Conservation (phyloP, 2,888 invertebrate genomes). For the Himalopsyche japonica region DNA sequence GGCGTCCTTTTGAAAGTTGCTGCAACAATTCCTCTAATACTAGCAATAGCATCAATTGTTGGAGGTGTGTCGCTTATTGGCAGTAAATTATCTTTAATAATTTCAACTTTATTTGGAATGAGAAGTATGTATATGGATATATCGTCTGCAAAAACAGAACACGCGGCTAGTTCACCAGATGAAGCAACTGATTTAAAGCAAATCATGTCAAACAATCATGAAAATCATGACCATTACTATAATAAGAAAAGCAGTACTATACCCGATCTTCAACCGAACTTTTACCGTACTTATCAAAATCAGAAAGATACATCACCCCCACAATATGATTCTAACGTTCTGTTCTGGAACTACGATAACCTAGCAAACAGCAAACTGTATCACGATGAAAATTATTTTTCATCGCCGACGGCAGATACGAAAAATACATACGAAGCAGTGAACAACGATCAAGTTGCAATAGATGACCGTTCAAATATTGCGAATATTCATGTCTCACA, state of each 20-base stretch:
- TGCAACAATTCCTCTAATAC: slow-evolving; percentile 45
- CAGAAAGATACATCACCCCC: not conserved
- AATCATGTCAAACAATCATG: not conserved
- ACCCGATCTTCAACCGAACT: not conserved
- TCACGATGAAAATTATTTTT: slow-evolving; percentile 24
- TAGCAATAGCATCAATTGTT: slow-evolving; percentile 45
- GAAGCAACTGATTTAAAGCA: slow-evolving; percentile 21
- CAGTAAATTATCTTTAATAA: slow-evolving; percentile 45
- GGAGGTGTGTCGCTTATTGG: slow-evolving; percentile 45
- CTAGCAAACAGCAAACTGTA: slow-evolving; percentile 9
- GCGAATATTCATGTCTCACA: slow-evolving; percentile 14
- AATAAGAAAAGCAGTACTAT: not conserved
- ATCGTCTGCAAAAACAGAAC: not conserved
- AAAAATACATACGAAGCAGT: not conserved
- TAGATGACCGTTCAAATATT: slow-evolving; percentile 8
- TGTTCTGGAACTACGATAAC: not conserved
- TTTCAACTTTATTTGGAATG: slow-evolving; percentile 43
- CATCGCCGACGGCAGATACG: not conserved
- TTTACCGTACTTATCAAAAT: not conserved
- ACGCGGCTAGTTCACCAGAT: not conserved
- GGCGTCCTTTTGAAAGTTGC: slow-evolving; percentile 46
- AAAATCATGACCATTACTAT: not conserved
- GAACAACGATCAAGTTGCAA: not conserved
- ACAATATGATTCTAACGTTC: not conserved
- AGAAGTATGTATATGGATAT: slow-evolving; percentile 40